A percentile compares a stretch with the other conserved stretches of the same genome.
These are phyloP conservation scores for Catharus fuscescens DNA, from an alignment of 2,113 vertebrate species.

Conservation along the genomic window DNA sequence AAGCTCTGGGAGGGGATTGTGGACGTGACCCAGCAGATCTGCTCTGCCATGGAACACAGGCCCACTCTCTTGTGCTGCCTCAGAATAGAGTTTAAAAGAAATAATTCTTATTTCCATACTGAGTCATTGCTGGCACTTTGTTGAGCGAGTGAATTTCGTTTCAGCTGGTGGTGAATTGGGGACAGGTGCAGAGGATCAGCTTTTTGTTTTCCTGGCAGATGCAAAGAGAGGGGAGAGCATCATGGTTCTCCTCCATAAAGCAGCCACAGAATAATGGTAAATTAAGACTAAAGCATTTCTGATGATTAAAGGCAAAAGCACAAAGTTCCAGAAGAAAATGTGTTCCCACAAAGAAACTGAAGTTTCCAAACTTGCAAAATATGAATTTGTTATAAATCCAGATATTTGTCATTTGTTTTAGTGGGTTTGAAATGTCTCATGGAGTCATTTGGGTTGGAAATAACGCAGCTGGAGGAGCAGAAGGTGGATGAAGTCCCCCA, in stretches of 20 bases:
- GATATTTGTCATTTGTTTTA: not conserved
- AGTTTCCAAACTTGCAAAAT: slow-evolving; percentile 1
- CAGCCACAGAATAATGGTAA: slow-evolving; percentile 20
- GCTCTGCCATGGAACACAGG: not conserved
- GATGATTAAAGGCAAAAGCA: not conserved
- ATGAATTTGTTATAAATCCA: not conserved
- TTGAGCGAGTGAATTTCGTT: not conserved
- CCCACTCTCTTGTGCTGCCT: not conserved
- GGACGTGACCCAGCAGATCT: not conserved
- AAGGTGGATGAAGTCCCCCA: not conserved
- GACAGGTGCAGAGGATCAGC: slow-evolving; percentile 38
- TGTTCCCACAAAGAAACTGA: accelerated
- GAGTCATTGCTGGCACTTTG: slow-evolving; percentile 45
- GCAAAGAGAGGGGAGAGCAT: not conserved
- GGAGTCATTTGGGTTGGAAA: not conserved
- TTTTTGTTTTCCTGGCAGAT: slow-evolving; percentile 46
- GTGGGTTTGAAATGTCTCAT: not conserved
- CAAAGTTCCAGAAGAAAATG: slow-evolving; percentile 8
- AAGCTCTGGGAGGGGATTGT: not conserved
- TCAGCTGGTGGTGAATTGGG: slow-evolving; percentile 39
- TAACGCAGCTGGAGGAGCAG: not conserved
- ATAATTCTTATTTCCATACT: slow-evolving; percentile 39
- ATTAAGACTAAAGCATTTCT: not conserved
- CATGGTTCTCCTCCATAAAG: not conserved
- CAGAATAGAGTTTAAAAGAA: slow-evolving; percentile 21